A percentile compares a stretch with the other conserved stretches of the same genome.
Evolutionary conservation across 2,113 vertebrate genomes (phyloP).

Genomic region (Xenopus laevis): DNA sequence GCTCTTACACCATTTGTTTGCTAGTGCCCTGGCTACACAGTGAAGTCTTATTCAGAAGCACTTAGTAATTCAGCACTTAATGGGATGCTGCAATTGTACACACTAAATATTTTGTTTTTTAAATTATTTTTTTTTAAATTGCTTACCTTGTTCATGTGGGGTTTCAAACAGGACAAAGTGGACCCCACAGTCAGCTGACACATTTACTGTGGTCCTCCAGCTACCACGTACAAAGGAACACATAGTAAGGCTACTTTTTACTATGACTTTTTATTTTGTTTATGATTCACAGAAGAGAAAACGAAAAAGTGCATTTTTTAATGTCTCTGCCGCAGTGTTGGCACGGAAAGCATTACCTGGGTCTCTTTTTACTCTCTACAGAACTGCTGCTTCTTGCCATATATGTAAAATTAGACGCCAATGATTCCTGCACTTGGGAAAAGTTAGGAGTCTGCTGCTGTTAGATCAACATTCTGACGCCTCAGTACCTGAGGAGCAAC

Average conservation of each 20-base stretch:
- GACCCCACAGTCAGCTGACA: no score
- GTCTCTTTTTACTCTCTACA: constrained; percentile 22
- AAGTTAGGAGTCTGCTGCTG: constrained; percentile 3
- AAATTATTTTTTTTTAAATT: no score
- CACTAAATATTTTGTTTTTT: not conserved
- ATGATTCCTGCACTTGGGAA: constrained; percentile 20
- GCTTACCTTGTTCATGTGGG: no score
- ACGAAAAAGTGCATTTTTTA: not conserved
- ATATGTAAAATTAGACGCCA: constrained; percentile 1
- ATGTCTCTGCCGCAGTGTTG: no score
- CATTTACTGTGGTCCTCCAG: no score
- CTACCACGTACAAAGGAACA: not conserved
- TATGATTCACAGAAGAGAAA: not conserved
- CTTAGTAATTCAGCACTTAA: constrained; percentile 2
- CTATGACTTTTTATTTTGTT: not conserved
- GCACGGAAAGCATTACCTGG: not conserved
- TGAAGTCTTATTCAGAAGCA: constrained; percentile 5
- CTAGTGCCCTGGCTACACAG: constrained; percentile 19
- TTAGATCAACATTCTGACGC: not conserved
- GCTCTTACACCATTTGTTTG: no score
- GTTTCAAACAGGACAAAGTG: no score
- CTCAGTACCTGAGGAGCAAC: not conserved
- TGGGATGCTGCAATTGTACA: not conserved
- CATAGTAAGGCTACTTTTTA: not conserved
- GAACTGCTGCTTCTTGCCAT: not conserved